Conservation (phyloP, 2,888 invertebrate species). For the Athalia cordata region DNA sequence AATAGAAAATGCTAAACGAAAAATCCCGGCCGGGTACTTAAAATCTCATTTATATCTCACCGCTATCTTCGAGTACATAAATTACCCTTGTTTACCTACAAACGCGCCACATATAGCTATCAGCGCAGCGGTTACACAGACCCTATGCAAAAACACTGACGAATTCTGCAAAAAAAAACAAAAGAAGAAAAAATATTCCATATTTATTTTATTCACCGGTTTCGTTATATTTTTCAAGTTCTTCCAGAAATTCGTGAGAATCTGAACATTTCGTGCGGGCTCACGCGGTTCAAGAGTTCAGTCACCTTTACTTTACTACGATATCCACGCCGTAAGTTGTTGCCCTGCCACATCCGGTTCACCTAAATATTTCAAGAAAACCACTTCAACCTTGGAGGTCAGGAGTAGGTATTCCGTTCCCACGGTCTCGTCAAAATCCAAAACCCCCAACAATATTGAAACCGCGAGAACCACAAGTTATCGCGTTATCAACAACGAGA, state of each 20-base stretch:
- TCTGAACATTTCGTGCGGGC: not conserved
- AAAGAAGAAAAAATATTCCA: no score
- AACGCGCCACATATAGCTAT: conserved; percentile 33
- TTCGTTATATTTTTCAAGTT: conserved; percentile 24
- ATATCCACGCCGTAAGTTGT: conserved; percentile 2
- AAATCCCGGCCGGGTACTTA: conserved; percentile 61
- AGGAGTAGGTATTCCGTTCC: not conserved
- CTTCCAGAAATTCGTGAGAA: no score
- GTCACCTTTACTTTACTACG: conserved; percentile 8
- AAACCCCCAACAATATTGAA: not conserved
- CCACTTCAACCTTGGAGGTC: conserved; percentile 7
- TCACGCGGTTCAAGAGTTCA: conserved; percentile 18
- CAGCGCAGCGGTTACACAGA: no score
- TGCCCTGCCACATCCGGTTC: conserved; percentile 23
- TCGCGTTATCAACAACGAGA: no score
- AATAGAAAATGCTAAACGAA: conserved; percentile 58
- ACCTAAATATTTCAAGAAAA: conserved; percentile 38
- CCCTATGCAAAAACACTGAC: no score
- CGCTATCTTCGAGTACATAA: conserved; percentile 67
- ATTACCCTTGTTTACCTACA: conserved; percentile 56
- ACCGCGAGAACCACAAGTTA: not conserved
- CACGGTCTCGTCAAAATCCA: conserved; percentile 1
- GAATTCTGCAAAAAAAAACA: no score
- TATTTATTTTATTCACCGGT: not conserved
- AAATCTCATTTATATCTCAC: conserved; percentile 69